A percentile compares a stretch with the other conserved stretches of the same genome.
Conservation (phyloP, 2,888 invertebrate genomes). For the Calameuta filiformis region DNA sequence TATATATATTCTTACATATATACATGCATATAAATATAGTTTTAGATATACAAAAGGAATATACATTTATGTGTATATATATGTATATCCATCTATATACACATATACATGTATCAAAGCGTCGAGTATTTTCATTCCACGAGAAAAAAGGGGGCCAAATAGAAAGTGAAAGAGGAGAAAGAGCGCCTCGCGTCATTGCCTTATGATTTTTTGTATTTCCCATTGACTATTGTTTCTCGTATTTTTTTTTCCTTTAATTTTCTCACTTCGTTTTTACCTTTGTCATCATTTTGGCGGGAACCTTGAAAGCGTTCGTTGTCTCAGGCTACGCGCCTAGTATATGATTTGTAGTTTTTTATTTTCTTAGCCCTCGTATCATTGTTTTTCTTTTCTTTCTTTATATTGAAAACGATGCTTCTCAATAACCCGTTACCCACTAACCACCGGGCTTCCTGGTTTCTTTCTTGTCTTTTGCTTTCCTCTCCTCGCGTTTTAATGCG, state of each 20-base stretch:
- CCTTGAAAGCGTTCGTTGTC: neutral
- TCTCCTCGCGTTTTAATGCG: neutral
- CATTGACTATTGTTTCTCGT: neutral
- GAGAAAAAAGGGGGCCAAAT: slow-evolving; percentile 4
- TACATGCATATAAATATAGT: slow-evolving; percentile 19
- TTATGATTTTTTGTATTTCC: neutral
- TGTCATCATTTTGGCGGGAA: neutral
- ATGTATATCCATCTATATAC: slow-evolving; percentile 28
- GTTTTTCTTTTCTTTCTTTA: neutral
- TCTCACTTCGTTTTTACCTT: neutral
- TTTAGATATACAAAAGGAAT: slow-evolving; percentile 41
- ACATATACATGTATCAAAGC: slow-evolving; percentile 18
- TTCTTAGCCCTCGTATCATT: neutral
- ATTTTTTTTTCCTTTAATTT: neutral
- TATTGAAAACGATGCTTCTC: neutral
- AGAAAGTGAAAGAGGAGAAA: neutral
- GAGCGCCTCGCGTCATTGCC: neutral
- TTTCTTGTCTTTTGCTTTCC: neutral
- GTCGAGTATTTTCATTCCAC: slow-evolving; percentile 5
- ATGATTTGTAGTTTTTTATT: neutral
- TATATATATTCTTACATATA: slow-evolving; percentile 12
- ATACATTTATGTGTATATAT: slow-evolving; percentile 35
- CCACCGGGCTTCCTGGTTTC: neutral
- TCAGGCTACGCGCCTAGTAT: neutral
- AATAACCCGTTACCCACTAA: neutral